A percentile compares a stretch with the other conserved stretches of the same genome.
Evolutionary conservation across 2,113 vertebrate genomes (phyloP).

Genomic region (Panthera tigris): DNA sequence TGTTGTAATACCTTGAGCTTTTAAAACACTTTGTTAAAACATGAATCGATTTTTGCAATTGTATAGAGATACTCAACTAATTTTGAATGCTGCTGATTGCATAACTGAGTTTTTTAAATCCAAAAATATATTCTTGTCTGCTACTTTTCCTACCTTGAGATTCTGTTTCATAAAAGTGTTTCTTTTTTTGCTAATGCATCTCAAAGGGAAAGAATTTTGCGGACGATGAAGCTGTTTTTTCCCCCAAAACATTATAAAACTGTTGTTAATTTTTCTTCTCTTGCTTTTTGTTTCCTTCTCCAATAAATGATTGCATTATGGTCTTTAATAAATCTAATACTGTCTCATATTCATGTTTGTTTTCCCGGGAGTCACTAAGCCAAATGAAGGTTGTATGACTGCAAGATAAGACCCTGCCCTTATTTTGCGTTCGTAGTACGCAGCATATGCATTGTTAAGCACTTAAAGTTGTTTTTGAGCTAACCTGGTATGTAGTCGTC

Average conservation of each 20-base stretch:
- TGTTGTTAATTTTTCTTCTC: not conserved
- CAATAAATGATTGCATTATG: conserved; percentile 57
- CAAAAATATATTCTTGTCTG: conserved; percentile 20
- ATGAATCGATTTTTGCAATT: conserved; percentile 41
- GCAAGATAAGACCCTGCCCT: not conserved
- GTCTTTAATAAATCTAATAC: conserved; percentile 35
- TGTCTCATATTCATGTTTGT: not conserved
- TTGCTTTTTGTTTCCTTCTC: not conserved
- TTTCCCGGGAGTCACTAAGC: not conserved
- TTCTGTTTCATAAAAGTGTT: conserved; percentile 29
- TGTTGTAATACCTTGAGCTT: conserved; percentile 17
- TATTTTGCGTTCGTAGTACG: not conserved
- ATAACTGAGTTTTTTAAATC: conserved; percentile 50
- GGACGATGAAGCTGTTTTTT: not conserved
- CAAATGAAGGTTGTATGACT: not conserved
- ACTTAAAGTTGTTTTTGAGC: not conserved
- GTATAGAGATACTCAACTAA: not conserved
- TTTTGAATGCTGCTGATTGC: conserved; percentile 42
- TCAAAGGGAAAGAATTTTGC: conserved; percentile 27
- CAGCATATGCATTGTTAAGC: not conserved
- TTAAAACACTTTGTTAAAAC: conserved; percentile 27
- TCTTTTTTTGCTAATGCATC: not conserved
- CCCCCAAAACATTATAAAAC: not conserved
- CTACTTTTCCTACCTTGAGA: conserved; percentile 35
- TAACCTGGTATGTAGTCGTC: not conserved